Evolutionary conservation across 2,113 vertebrate species (phyloP), one percentile per base, ranked within the genome.

Genomic region (Corvus hawaiiensis): DNA sequence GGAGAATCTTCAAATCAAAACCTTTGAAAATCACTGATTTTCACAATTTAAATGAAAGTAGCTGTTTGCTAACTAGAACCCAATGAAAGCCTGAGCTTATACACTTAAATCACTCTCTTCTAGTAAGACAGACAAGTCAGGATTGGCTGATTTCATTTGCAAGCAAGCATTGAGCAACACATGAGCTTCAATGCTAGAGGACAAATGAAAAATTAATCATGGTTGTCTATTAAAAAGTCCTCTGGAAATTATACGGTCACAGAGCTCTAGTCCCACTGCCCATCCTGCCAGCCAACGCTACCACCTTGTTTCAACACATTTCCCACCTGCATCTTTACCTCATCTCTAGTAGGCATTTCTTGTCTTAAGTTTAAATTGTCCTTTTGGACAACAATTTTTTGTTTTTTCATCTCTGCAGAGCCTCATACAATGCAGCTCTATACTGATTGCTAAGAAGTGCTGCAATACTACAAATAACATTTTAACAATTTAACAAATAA

Each of bases 151-250:
- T 18, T 79, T 85, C 0, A 4, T 33, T 67, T 84, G 30, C 41
- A 83, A 66, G 44, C 14, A 79, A 92, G 64, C 18, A 54, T 0
- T 61, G 46, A 71, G 67, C 35, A 74, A 59, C 8, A 63, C 21
- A 44, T 9, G 32, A 84, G 41, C 16, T 41, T 91, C 27, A 59
- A 2, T 37, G 39, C 56, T 63, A 78, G 24, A 67, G 28, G 39
- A 90, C 12, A 96, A 95, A 78, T n/a, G 39, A 82, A 92, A 97
- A 90, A 94, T 91, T 58, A 83, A 78, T 64, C 51, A 61, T 9
- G 4, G 13, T 30, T 41, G 81, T 58, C 56, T 69, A 64, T 78
- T 78, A 75, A 92, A 90, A 92, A 87, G 18, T 28, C 33, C 39
- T 84, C 68, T 78, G 76, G 76, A 84, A 67, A 68, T 33, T 7